Evolutionary conservation across 2,888 invertebrate species (phyloP).

Genomic region (Andrena trimmerana): DNA sequence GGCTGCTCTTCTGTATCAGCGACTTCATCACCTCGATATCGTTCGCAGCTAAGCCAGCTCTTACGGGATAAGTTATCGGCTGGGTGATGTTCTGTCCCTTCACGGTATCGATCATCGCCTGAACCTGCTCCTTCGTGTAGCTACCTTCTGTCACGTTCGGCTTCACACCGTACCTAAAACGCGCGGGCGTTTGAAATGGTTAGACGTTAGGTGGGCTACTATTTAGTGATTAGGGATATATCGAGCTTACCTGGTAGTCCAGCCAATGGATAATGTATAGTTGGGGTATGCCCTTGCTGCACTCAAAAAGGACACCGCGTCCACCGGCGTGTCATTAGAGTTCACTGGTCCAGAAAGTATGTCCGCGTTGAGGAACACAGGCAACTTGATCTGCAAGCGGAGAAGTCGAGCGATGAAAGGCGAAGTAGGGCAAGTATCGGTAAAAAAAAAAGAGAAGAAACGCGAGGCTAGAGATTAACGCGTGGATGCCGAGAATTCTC

Average conservation of each 20-base stretch:
- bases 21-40: constrained; percentile 88
- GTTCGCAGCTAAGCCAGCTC: constrained; percentile 90
- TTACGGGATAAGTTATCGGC: constrained; percentile 92
- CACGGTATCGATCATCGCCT: constrained; percentile 89
- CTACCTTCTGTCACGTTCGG: constrained; percentile 85
- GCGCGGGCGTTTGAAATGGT: not conserved
- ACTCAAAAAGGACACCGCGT: constrained; percentile 88
- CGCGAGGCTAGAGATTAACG: not conserved
- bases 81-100: constrained; percentile 87
- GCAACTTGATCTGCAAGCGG: constrained; percentile 88
- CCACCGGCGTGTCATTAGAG: constrained; percentile 87
- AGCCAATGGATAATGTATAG: constrained; percentile 92
- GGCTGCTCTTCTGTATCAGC: constrained; percentile 86
- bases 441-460: not conserved
- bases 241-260: constrained; percentile 90
- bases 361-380: constrained; percentile 96
- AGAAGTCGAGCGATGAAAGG: not conserved
- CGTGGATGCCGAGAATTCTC: not conserved
- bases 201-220: not conserved
- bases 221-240: not conserved
- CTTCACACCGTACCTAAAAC: constrained; percentile 72
- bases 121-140: constrained; percentile 89
- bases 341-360: constrained; percentile 92
- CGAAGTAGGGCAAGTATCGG: not conserved
- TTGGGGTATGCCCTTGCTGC: constrained; percentile 87